Base-by-base conservation (phyloP, 2,888 invertebrate species). In the Timema cristinae region DNA sequence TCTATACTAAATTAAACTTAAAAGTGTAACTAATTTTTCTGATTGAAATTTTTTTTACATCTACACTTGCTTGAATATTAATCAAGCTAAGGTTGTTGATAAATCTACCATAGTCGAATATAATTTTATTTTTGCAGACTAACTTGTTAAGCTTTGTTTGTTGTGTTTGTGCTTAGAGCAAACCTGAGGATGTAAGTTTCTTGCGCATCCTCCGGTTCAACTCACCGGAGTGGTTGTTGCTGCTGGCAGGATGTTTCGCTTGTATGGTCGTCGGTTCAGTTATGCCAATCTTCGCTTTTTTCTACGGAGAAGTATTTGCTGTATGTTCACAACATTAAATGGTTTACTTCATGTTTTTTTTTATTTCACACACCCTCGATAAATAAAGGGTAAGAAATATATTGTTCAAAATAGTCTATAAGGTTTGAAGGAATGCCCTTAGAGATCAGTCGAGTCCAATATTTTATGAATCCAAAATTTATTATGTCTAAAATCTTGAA, bases 221-320 rank as follows among this genome's bases (percentile, higher is more conserved):
- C 79, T 83, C 84, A 52, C 89, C 89, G 0, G 93, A 93, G 81
- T 92, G 90, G 86, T 86, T 85, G 67, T 85, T 84, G 77, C 88
- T 92, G 78, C 67, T 89, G 0, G 79, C 86, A 8, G 86, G 85
- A 77, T 84, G 89, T 8, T 61, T 91, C 4, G 89, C 90, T 0
- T 88, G 92, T 0, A 81, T 89, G 0, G 82, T 87, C 70, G 90
- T 90, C 5, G 93, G 93, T 0, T 84, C 88, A 0, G 89, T 90
- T 0, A 90, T 91, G 77, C 92, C 93, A 0, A 84, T 88, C 52
- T 93, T 92, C 80, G 91, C 92, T 0, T 84, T 92, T 2, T 83
- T 92, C n/a, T 93, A 93, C 77, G 92, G 92, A 61, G 90, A 93
- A 79, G 90, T 92, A 59, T 90, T 91, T 78, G 89, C 89, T 73